Base-by-base conservation (phyloP, 2,113 vertebrate species). In the Corythaixoides concolor region DNA sequence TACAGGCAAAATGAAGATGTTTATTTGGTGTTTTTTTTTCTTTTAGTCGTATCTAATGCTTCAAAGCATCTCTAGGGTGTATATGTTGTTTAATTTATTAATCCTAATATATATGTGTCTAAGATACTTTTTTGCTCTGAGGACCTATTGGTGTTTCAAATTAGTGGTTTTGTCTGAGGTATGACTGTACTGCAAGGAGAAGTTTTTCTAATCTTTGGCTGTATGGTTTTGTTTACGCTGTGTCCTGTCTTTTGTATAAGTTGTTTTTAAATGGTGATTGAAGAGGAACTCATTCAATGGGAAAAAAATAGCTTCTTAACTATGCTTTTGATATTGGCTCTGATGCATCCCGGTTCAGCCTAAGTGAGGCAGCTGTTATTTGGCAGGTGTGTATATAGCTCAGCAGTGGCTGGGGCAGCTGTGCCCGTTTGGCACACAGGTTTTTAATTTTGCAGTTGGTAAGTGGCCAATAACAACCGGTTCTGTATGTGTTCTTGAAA, bases 391-490 rank as follows among this genome's bases (percentile, higher is more conserved):
- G 52, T 35, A 6, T 13, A 15, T 4, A 64, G 78, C 79, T 90
- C 85, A 76, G 79, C 30, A 35, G 55, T 20, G 45, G 68, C 89
- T 85, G 82, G 19, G 77, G 83, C 82, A 86, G 89, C 93, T 90
- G 85, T 94, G 85, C 78, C 47, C 4, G 1, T 62, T 94, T 96
- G 92, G 89, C 92, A 72, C 58, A 15, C 22, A 22, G 66, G 55
- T 64, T 95, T 94, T 93, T 92, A 77, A 95, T 95, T 93, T 78
- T 90, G 59, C 21, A 26, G 3, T 78, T 94, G 94, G 90, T 56
- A 60, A 28, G 39, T 59, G 75, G 81, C 95, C 92, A 96, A 45
- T 27, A 93, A 33, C 47, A 87, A 88, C 49, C 56, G 58, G 62
- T 73, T 94, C 87, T 94, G 39, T 49, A 15, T 0, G 3, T 91